Base-by-base conservation (phyloP, 1,140 invertebrate genomes). In the Papilio aristodemus region DNA sequence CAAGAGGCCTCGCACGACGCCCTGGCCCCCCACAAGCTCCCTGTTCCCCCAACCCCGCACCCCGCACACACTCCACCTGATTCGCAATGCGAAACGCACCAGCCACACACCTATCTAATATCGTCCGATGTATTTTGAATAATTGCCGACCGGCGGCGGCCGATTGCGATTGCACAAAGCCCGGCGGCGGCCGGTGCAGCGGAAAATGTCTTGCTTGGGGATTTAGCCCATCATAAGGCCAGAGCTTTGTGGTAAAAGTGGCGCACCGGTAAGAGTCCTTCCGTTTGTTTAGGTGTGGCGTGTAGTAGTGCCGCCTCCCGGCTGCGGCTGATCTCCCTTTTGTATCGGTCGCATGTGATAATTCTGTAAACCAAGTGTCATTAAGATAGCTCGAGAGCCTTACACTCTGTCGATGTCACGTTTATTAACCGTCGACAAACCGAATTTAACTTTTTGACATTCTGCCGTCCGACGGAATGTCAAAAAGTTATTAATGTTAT, bases 121-220 rank as follows among this genome's bases (percentile, higher is more conserved):
- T 88, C 84, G 88, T 79, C 83, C 81, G 82, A 90, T 89, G 85
- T 88, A 89, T 90, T 90, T 90, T 89, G 88, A 90, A 90, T 90
- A 90, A 89, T 90, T 90, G 86, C 84, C 76, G 80, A 75, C 76
- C 73, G 77, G 74, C 77, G 79, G 71, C 78, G 80, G 78, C 79
- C 87, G 87, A 88, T 88, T 90, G 87, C 84, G 77, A 74, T 70
- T 66, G 74, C 78, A 87, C 85, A 89, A 85, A 88, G 83, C 78
- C 73, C 73, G 69, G 73, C 79, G 76, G 76, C 72, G 76, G 75
- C 74, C 72, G 75, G 68, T 73, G 75, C 59, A 69, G 81, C 79
- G 81, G 83, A 86, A 87, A 86, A 86, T 87, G 85, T 89, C 87
- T 87, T 89, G 79, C 77, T 73, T 37, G 67, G 74, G 60, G 59